phyloP scores from a whole-genome alignment of 2,888 invertebrate genomes.

The Nomada ruficornis region DNA sequence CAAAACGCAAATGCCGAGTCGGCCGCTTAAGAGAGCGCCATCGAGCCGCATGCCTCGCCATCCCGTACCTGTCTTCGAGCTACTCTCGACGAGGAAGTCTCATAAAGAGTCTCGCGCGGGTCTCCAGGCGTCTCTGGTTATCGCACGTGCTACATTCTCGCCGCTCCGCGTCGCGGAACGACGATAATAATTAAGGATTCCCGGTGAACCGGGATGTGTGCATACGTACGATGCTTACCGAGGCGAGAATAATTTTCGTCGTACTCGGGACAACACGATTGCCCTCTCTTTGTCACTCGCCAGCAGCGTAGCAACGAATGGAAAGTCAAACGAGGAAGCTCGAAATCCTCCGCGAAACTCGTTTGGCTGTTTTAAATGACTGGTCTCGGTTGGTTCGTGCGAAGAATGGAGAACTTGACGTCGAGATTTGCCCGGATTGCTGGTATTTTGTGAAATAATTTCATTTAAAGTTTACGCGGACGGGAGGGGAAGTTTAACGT shows the following conservation, averaged over 20 bases:
- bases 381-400: not conserved
- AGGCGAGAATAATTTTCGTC: slow-evolving; percentile 68
- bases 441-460: too few species aligned
- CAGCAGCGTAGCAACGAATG: slow-evolving; percentile 50
- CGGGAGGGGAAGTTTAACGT: not conserved
- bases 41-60: slow-evolving; percentile 61
- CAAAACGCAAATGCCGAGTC: slow-evolving; percentile 57
- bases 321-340: not conserved
- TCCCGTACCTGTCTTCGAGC: slow-evolving; percentile 58
- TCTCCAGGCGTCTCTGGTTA: slow-evolving; percentile 56
- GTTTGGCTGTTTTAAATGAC: not conserved
- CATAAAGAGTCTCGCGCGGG: slow-evolving; percentile 54
- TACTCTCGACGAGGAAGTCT: slow-evolving; percentile 60
- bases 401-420: not conserved
- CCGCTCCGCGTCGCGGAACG: slow-evolving; percentile 44
- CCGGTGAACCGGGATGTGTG: slow-evolving; percentile 46
- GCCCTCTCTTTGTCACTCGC: slow-evolving; percentile 22
- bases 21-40: slow-evolving; percentile 37
- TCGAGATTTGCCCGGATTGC: too few species aligned
- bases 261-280: slow-evolving; percentile 53
- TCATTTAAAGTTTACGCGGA: not conserved
- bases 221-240: slow-evolving; percentile 45
- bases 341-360: not conserved
- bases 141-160: slow-evolving; percentile 53
- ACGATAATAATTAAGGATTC: slow-evolving; percentile 69